These are phyloP conservation scores for Myanophis thanlyinensis DNA, from an alignment of 2,113 vertebrate species.

Conservation along the genomic window DNA sequence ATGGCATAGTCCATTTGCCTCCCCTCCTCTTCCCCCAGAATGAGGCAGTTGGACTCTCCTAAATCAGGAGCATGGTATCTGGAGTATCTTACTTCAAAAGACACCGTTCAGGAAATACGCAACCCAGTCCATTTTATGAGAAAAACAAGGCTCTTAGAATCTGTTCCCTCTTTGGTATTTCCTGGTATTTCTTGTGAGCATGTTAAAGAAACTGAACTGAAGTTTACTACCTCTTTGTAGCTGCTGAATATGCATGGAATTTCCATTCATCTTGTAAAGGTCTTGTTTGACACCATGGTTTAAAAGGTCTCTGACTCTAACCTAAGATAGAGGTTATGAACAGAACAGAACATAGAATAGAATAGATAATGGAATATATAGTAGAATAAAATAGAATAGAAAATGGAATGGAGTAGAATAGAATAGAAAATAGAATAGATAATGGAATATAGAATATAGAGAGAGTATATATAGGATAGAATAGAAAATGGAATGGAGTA, in stretches of 20 bases:
- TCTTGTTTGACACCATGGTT: fast-evolving
- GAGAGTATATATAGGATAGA: no score
- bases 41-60: not conserved
- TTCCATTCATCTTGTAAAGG: not conserved
- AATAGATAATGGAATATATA: no score
- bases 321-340: not conserved
- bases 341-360: no score
- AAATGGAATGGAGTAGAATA: no score
- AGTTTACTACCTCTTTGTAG: not conserved
- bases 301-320: not conserved
- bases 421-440: no score
- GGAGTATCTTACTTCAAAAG: not conserved
- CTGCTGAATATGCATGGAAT: not conserved
- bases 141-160: not conserved
- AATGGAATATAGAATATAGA: no score
- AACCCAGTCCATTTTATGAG: not conserved
- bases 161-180: not conserved
- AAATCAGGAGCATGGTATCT: not conserved
- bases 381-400: no score
- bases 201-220: not conserved
- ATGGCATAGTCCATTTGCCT: not conserved
- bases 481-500: no score
- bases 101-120: not conserved
- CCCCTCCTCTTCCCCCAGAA: not conserved
- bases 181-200: not conserved